Conservation (phyloP, 2,888 invertebrate species). For the Pammene fasciana region DNA sequence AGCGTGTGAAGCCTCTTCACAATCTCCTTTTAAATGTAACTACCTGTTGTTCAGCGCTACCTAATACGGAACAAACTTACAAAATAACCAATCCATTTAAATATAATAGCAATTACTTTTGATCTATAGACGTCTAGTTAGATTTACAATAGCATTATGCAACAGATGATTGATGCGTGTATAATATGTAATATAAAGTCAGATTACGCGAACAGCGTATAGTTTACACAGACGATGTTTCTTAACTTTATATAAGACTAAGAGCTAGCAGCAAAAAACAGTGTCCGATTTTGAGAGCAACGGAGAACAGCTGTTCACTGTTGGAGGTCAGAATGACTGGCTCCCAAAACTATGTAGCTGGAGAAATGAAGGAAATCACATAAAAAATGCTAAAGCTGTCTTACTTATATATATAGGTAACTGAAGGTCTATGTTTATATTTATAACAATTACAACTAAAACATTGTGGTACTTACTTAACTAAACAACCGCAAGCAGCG, state of each 20-base stretch:
- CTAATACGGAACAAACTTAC: slow-evolving; percentile 17
- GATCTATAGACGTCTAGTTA: slow-evolving; percentile 32
- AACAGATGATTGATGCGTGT: slow-evolving; percentile 27
- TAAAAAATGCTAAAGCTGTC: too few species aligned
- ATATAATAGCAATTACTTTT: slow-evolving; percentile 33
- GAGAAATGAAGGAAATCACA: too few species aligned
- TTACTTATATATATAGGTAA: too few species aligned
- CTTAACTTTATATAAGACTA: background rate
- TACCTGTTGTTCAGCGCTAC: slow-evolving; percentile 11
- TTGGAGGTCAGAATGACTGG: too few species aligned
- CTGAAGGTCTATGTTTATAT: too few species aligned
- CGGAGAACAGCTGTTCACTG: too few species aligned
- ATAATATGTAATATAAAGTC: slow-evolving; percentile 6
- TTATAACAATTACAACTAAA: too few species aligned
- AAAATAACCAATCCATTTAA: slow-evolving; percentile 20
- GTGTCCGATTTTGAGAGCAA: background rate
- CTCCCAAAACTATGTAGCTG: too few species aligned
- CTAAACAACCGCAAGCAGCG: too few species aligned
- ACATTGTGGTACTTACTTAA: too few species aligned
- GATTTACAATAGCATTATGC: slow-evolving; percentile 24
- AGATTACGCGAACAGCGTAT: slow-evolving; percentile 5
- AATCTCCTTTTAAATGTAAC: slow-evolving; percentile 14
- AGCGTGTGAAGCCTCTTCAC: slow-evolving; percentile 23
- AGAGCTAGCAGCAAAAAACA: too few species aligned
- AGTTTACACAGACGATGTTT: slow-evolving; percentile 2